phyloP scores from a whole-genome alignment of 2,797 vertebrate genomes.

The Lepilemur ruficaudatus region DNA sequence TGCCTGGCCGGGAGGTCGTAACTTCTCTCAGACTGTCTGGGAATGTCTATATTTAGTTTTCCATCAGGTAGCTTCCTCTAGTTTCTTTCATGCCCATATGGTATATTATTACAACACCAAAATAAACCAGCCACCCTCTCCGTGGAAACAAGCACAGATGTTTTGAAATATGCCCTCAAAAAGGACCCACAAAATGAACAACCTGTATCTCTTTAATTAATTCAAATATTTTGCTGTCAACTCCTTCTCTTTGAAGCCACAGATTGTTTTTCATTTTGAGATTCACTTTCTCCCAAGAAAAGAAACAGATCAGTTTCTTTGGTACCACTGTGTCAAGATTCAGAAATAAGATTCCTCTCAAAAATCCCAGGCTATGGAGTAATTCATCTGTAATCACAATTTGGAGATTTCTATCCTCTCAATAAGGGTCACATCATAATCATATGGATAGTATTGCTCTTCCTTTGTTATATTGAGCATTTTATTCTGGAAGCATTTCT shows the following conservation, averaged over 20 bases:
- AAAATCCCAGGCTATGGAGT: conserved; percentile 54
- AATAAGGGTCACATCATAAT: conserved; percentile 41
- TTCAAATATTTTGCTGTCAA: conserved; percentile 69
- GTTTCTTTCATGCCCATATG: conserved; percentile 49
- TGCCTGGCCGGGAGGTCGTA: neutral
- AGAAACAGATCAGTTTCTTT: conserved; percentile 61
- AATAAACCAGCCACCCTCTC: conserved; percentile 47
- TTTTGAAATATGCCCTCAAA: conserved; percentile 46
- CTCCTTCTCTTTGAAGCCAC: conserved; percentile 45
- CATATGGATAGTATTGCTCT: conserved; percentile 18
- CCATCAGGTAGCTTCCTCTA: conserved; percentile 57
- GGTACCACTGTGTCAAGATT: conserved; percentile 64
- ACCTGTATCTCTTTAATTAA: conserved; percentile 44
- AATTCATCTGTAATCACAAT: conserved; percentile 76
- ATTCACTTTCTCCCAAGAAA: conserved; percentile 56
- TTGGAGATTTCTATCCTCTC: conserved; percentile 64
- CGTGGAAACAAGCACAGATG: conserved; percentile 66
- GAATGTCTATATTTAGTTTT: conserved; percentile 52
- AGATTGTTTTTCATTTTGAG: conserved; percentile 31
- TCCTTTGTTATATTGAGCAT: conserved; percentile 49
- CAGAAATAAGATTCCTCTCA: conserved; percentile 63
- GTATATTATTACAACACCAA: conserved; percentile 39
- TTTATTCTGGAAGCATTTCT: conserved; percentile 72
- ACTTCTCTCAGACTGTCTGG: conserved; percentile 22
- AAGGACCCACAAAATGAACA: conserved; percentile 17